phyloP scores from a whole-genome alignment of 2,797 vertebrate species.

The Scleropages formosus region DNA sequence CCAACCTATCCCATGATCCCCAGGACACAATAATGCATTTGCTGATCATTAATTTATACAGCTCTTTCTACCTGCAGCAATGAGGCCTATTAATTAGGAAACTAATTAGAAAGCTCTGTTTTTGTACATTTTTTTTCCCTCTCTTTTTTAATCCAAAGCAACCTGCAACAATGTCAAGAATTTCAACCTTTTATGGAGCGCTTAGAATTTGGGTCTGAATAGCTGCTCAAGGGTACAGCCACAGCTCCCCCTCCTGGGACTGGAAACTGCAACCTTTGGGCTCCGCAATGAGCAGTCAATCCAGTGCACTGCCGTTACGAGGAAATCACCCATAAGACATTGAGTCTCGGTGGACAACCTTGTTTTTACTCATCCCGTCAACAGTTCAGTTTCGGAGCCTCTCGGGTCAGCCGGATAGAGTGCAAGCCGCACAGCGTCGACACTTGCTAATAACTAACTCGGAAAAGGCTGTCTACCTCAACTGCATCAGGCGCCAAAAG shows the following conservation, averaged over 20 bases:
- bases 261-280: neutral
- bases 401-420: no score
- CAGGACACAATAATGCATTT: neutral
- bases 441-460: conserved; percentile 26
- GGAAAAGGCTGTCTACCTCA: conserved; percentile 39
- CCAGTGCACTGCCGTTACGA: no score
- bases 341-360: no score
- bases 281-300: neutral
- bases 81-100: conserved; percentile 1
- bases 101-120: neutral
- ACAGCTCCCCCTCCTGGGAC: conserved; percentile 5
- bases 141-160: no score
- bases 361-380: no score
- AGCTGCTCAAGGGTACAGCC: neutral
- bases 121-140: neutral
- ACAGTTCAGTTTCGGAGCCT: no score
- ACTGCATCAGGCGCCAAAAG: conserved; percentile 38
- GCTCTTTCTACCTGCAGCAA: neutral
- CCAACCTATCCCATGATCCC: no score
- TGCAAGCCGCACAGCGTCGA: neutral
- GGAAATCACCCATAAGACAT: no score
- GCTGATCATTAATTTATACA: neutral
- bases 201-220: neutral
- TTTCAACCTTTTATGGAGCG: neutral
- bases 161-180: neutral